Conservation (phyloP, 2,888 invertebrate genomes). For the Lepidocyrtinus sp. region DNA sequence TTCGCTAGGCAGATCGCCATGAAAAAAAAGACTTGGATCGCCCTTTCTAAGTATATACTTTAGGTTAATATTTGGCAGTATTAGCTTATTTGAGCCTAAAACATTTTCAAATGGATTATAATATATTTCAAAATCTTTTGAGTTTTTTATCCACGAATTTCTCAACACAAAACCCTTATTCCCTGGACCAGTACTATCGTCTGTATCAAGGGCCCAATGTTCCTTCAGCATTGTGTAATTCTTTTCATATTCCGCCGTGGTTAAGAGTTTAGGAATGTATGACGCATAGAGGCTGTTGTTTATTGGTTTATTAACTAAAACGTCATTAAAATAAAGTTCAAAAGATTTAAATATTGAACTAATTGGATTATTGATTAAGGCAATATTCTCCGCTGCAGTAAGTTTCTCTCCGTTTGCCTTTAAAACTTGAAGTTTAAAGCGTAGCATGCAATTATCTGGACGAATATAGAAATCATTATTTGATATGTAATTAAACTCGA, state of each 20-base stretch:
- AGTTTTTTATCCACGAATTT: not conserved
- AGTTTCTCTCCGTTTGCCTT: not conserved
- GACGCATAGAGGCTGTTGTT: not conserved
- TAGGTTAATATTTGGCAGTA: not conserved
- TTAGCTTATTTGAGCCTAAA: not conserved
- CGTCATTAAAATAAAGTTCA: not conserved
- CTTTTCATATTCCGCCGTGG: not conserved
- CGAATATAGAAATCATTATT: not conserved
- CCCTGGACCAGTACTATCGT: not conserved
- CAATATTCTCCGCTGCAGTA: not conserved
- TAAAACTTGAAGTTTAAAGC: not conserved
- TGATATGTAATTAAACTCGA: not conserved
- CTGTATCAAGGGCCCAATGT: not conserved
- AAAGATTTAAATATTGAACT: not conserved
- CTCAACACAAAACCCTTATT: not conserved
- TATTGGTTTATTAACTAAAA: not conserved
- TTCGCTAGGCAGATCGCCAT: not conserved
- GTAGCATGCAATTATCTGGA: not conserved
- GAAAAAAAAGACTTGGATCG: not conserved
- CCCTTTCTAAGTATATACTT: not conserved
- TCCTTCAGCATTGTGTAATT: not conserved
- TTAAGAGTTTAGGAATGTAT: not conserved
- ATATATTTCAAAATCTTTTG: not conserved
- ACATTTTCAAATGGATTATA: not conserved
- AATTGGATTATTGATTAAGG: not conserved